Percentiles rank a stretch among this genome's conserved stretches.
These are phyloP conservation scores for Globia sparganii DNA, from an alignment of 2,888 invertebrate species.

Conservation along the genomic window DNA sequence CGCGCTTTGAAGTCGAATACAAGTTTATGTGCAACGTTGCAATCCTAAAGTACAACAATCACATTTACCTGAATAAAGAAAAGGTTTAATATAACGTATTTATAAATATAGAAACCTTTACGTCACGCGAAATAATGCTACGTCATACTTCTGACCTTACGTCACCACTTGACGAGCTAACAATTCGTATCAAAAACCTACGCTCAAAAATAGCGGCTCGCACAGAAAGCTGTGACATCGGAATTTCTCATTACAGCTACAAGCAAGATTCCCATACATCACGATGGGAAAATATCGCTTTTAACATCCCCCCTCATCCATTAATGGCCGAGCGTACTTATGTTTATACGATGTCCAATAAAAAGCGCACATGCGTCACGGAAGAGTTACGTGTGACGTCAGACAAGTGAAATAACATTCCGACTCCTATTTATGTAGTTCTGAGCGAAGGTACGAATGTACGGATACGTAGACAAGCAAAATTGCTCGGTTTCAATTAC, in stretches of 20 bases:
- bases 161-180: conserved; percentile 64
- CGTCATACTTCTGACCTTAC: conserved; percentile 59
- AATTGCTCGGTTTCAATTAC: conserved; percentile 66
- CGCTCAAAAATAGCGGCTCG: conserved; percentile 80
- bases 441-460: conserved; percentile 24
- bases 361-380: conserved; percentile 69
- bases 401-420: conserved; percentile 64
- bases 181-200: conserved; percentile 67
- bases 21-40: conserved; percentile 18
- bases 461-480: conserved; percentile 38
- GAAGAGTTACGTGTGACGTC: conserved; percentile 65
- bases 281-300: conserved; percentile 88
- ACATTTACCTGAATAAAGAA: conserved; percentile 16
- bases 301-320: conserved; percentile 83
- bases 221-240: conserved; percentile 85
- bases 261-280: conserved; percentile 87
- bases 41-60: conserved; percentile 9
- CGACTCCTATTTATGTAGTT: conserved; percentile 36
- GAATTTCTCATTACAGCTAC: conserved; percentile 89
- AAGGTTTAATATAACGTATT: conserved; percentile 22
- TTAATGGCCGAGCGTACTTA: conserved; percentile 81
- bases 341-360: conserved; percentile 74
- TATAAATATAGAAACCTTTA: conserved; percentile 21
- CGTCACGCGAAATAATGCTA: conserved; percentile 42
- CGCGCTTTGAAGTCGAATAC: conserved; percentile 13